Base-by-base conservation (phyloP, 2,888 invertebrate species). In the Meganola albula region DNA sequence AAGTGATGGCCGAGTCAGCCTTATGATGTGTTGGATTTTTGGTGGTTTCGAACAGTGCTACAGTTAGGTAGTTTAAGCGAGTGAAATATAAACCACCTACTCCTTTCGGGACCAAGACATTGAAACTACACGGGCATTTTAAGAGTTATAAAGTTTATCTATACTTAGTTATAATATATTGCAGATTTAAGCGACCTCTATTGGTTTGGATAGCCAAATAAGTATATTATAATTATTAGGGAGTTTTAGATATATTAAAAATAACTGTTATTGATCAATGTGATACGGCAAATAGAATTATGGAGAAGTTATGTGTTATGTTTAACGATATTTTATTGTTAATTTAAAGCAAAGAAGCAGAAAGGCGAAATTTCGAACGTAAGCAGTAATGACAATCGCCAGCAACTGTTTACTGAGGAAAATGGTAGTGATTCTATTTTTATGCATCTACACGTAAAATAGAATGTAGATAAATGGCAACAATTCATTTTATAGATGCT, bases 301-400 rank as follows among this genome's bases (percentile, higher is more conserved):
- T 31, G 30, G 35, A 20, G 26, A 30, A 42, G 35, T 48, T 36
- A 31, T 39, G 23, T 43, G 22, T 55, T 34, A 40, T 36, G 14
- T 40, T 27, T 49, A 49, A 56, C 43, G 30, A 31, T 48, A 50
- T 60, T 59, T 65, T 67, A 58, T 76, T 79, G 62, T 79, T 69
- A 70, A 68, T 75, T n/a, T 77, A 74, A 84, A 85, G 84, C 78
- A 40, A 83, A 72, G 83, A 83, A 80, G 82, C 73, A 64, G 70
- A 84, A 73, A 71, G 69, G 69, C 67, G 80, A 73, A 45, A 65
- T 76, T 48, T 55, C 69, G 50, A 74, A 73, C 71, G 60, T 74
- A 63, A 62, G 63, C 72, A 50, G 70, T 50, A 74, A 69, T 47
- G 74, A 67, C 40, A 62, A 54, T 58, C 69, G 65, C 41, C 74